Percentiles rank a stretch among this genome's conserved stretches.
phyloP scores from a whole-genome alignment of 2,888 invertebrate genomes.

The Drosophila sordidapex region DNA sequence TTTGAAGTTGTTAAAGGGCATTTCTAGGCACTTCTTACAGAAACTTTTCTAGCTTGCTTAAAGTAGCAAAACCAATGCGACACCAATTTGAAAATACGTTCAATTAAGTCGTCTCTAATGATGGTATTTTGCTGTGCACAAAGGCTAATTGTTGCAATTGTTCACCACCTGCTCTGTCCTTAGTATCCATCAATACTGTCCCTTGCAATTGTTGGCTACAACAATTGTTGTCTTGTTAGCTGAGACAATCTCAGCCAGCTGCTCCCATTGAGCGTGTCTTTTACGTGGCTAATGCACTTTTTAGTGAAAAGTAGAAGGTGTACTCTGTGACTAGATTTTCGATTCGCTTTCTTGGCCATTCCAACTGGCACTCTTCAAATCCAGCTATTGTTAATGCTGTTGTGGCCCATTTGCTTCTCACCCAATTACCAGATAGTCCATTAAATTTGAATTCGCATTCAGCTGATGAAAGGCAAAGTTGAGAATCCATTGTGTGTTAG shows the following conservation, averaged over 20 bases:
- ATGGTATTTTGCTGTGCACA: neutral
- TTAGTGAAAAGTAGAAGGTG: neutral
- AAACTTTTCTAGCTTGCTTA: neutral
- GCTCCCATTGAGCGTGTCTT: neutral
- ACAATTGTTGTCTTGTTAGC: conserved; percentile 27
- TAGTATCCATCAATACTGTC: conserved; percentile 25
- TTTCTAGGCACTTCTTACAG: too few relatives aligned
- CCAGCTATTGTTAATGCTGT: conserved; percentile 24
- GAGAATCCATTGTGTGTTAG: neutral
- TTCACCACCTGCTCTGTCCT: conserved; percentile 1
- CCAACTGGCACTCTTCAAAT: conserved; percentile 11
- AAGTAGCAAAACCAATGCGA: neutral
- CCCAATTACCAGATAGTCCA: conserved; percentile 26
- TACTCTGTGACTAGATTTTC: conserved; percentile 1
- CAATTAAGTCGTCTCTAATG: neutral
- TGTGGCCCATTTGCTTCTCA: conserved; percentile 40
- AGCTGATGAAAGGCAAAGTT: conserved; percentile 6
- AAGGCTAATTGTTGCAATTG: conserved; percentile 17
- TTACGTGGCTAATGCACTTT: conserved; percentile 12
- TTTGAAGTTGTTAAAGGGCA: neutral
- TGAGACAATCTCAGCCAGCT: neutral
- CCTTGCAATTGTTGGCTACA: conserved; percentile 15
- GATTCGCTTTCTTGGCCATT: conserved; percentile 4
- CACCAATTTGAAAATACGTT: neutral
- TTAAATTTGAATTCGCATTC: conserved; percentile 10